Conservation (phyloP, 2,797 vertebrate species). For the Diglossa cyanea region DNA sequence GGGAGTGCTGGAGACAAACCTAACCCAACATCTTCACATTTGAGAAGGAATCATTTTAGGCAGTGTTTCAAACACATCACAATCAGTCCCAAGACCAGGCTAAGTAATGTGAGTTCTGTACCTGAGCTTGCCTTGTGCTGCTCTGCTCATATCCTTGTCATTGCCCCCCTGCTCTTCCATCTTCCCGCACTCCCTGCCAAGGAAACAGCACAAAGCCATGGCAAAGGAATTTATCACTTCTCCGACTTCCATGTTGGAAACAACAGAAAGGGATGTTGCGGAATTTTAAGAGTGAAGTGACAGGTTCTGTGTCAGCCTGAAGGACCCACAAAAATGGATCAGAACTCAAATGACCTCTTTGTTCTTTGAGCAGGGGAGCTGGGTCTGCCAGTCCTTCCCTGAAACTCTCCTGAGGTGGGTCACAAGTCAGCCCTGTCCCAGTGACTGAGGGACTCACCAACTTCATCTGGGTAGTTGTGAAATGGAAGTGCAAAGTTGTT, state of each 20-base stretch:
- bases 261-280: background rate
- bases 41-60: background rate
- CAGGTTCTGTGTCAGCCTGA: background rate
- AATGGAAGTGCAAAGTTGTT: background rate
- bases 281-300: background rate
- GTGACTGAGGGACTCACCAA: background rate
- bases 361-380: background rate
- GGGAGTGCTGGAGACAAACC: background rate
- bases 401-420: background rate
- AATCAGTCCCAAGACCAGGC: background rate
- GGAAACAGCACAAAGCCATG: background rate
- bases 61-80: background rate
- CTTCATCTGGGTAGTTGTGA: background rate
- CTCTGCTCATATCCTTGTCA: background rate
- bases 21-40: background rate
- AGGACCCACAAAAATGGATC: background rate
- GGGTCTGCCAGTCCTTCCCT: background rate
- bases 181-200: background rate
- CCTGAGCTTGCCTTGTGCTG: background rate
- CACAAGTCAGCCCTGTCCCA: background rate
- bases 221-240: background rate
- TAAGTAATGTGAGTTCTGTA: background rate
- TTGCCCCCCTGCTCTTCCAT: background rate
- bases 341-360: background rate
- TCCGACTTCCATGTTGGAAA: background rate